Percentiles rank a stretch among this genome's conserved stretches.
These are phyloP conservation scores for Microchrysa polita DNA, from an alignment of 2,888 invertebrate species.

Conservation along the genomic window DNA sequence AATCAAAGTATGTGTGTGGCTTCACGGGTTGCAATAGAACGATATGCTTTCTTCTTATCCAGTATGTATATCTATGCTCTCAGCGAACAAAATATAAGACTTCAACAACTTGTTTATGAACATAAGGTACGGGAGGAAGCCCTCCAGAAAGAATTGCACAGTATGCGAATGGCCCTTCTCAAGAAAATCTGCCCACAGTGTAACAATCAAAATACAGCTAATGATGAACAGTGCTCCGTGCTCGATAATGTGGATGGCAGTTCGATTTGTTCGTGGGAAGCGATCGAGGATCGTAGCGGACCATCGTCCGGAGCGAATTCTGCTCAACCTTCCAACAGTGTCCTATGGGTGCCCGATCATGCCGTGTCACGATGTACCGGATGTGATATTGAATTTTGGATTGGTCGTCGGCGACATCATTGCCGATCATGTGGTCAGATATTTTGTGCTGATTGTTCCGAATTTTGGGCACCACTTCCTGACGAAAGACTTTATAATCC, in stretches of 20 bases:
- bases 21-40: no score
- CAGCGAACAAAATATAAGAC: conserved; percentile 68
- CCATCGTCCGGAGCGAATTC: conserved; percentile 64
- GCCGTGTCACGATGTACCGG: conserved; percentile 89
- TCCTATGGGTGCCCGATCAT: conserved; percentile 92
- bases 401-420: conserved; percentile 90
- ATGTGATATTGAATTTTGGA: conserved; percentile 90
- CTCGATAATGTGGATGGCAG: conserved; percentile 65
- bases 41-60: no score
- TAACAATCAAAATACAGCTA: conserved; percentile 66
- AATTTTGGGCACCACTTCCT: conserved; percentile 83
- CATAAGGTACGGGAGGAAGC: conserved; percentile 84
- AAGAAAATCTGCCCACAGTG: conserved; percentile 71
- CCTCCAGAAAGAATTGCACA: conserved; percentile 79
- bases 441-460: conserved; percentile 93
- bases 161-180: conserved; percentile 78
- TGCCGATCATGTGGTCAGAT: conserved; percentile 95
- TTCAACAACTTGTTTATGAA: conserved; percentile 83
- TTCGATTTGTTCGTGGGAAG: conserved; percentile 85
- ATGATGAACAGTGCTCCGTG: conserved; percentile 63
- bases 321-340: conserved; percentile 64
- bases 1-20: no score
- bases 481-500: conserved; percentile 87
- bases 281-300: conserved; percentile 77
- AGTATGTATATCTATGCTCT: no score